These are phyloP conservation scores for Lasioglossum albipes DNA, from an alignment of 1,140 invertebrate species.

Conservation along the genomic window DNA sequence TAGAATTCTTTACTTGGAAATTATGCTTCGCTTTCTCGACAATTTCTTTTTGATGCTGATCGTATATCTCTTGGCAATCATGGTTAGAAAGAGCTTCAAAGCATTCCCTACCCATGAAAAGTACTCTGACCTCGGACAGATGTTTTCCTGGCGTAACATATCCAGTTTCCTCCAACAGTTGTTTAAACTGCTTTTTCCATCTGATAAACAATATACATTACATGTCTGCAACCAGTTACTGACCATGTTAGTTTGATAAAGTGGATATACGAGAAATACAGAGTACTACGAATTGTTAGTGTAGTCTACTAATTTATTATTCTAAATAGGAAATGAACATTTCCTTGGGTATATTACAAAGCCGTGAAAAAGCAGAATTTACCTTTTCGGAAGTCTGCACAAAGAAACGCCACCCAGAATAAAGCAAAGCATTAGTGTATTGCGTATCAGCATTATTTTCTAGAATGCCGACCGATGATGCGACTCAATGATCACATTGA, in stretches of 20 bases:
- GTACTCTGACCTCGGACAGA: conserved; percentile 93
- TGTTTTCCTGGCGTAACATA: conserved; percentile 96
- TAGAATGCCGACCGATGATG: conserved; percentile 35
- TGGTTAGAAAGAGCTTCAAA: conserved; percentile 94
- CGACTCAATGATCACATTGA: conserved; percentile 28
- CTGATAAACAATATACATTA: conserved; percentile 73
- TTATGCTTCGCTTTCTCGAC: conserved; percentile 95
- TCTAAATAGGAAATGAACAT: not conserved
- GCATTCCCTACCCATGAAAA: conserved; percentile 97
- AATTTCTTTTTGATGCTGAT: conserved; percentile 95
- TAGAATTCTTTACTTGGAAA: conserved; percentile 84
- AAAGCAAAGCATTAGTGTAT: conserved; percentile 77
- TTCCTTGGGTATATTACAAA: conserved; percentile 14
- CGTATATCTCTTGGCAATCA: conserved; percentile 96
- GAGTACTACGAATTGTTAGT: conserved; percentile 36
- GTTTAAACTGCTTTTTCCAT: conserved; percentile 96
- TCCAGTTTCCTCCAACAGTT: conserved; percentile 94
- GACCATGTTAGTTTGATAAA: not conserved
- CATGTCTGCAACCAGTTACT: not conserved
- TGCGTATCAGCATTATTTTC: conserved; percentile 53
- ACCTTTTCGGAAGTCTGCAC: conserved; percentile 80
- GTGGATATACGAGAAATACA: not conserved
- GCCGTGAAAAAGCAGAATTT: conserved; percentile 61
- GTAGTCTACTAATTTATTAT: conserved; percentile 8
- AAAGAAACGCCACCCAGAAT: conserved; percentile 79